Conservation (phyloP, 2,113 vertebrate species). For the Onychorhynchus coronatus region DNA sequence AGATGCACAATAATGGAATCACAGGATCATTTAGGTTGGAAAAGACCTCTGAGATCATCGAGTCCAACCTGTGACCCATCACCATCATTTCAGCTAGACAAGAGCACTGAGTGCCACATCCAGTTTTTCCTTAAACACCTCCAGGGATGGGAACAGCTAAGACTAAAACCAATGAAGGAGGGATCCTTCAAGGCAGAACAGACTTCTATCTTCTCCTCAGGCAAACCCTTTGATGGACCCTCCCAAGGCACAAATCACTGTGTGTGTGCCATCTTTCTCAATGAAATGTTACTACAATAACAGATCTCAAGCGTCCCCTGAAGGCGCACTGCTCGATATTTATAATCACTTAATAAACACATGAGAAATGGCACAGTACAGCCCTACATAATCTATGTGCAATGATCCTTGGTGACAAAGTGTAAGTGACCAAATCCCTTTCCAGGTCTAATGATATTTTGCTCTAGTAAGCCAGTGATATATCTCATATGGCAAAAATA, state of each 20-base stretch:
- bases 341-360: slow-evolving; percentile 68
- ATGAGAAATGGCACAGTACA: slow-evolving; percentile 51
- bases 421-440: slow-evolving; percentile 66
- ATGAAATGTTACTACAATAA: slow-evolving; percentile 12
- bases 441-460: slow-evolving; percentile 59
- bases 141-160: background rate
- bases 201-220: background rate
- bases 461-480: slow-evolving; percentile 43
- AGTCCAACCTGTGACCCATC: background rate
- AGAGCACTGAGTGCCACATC: background rate
- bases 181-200: background rate
- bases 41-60: background rate
- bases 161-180: background rate
- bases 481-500: slow-evolving; percentile 65
- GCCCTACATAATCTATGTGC: slow-evolving; percentile 60
- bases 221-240: background rate
- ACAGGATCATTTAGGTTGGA: background rate
- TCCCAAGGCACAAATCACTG: background rate
- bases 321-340: slow-evolving; percentile 6
- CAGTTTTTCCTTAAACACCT: background rate
- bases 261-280: background rate
- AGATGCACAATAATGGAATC: background rate
- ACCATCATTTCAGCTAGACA: background rate
- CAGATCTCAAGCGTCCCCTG: slow-evolving; percentile 13
- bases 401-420: slow-evolving; percentile 67